These are phyloP conservation scores for Zaprionus africanus DNA, from an alignment of 1,140 invertebrate genomes.

Conservation along the genomic window DNA sequence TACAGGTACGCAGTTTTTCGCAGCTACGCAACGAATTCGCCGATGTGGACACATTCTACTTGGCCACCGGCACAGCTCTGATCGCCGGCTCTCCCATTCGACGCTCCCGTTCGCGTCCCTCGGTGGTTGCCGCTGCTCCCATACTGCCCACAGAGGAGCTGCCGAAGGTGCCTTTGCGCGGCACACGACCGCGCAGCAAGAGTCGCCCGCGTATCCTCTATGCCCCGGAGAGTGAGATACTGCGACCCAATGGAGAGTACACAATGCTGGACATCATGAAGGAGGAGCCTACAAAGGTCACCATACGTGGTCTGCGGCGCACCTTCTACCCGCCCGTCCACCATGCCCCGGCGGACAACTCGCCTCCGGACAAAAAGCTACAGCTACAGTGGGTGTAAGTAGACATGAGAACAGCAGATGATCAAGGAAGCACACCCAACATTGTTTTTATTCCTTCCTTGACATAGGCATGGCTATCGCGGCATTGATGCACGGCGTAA, in stretches of 20 bases:
- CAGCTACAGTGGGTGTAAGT: slow-evolving; percentile 96
- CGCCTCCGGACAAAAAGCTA: slow-evolving; percentile 93
- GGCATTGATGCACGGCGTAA: slow-evolving; percentile 94
- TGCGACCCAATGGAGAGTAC: slow-evolving; percentile 89
- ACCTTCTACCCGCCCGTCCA: slow-evolving; percentile 95
- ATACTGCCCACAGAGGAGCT: slow-evolving; percentile 86
- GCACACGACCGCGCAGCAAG: slow-evolving; percentile 90
- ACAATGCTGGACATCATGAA: slow-evolving; percentile 92
- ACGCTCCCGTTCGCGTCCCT: slow-evolving; percentile 89
- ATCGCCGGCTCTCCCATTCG: slow-evolving; percentile 87
- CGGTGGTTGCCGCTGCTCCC: slow-evolving; percentile 77
- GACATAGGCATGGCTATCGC: slow-evolving; percentile 93
- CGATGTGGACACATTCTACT: slow-evolving; percentile 95
- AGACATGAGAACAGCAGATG: not conserved
- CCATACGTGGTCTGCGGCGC: slow-evolving; percentile 92
- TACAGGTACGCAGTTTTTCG: slow-evolving; percentile 92
- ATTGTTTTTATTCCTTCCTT: not conserved
- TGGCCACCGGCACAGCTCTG: slow-evolving; percentile 87
- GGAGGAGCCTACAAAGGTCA: slow-evolving; percentile 92
- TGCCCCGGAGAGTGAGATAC: slow-evolving; percentile 91
- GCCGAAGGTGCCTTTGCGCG: slow-evolving; percentile 83
- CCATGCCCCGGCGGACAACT: slow-evolving; percentile 91
- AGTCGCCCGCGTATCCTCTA: slow-evolving; percentile 91
- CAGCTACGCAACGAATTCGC: slow-evolving; percentile 95
- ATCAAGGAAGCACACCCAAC: too few relatives aligned